Percentiles rank a stretch among this genome's conserved stretches.
Evolutionary conservation across 2,113 vertebrate genomes (phyloP).

Genomic region (Oncorhynchus masou): DNA sequence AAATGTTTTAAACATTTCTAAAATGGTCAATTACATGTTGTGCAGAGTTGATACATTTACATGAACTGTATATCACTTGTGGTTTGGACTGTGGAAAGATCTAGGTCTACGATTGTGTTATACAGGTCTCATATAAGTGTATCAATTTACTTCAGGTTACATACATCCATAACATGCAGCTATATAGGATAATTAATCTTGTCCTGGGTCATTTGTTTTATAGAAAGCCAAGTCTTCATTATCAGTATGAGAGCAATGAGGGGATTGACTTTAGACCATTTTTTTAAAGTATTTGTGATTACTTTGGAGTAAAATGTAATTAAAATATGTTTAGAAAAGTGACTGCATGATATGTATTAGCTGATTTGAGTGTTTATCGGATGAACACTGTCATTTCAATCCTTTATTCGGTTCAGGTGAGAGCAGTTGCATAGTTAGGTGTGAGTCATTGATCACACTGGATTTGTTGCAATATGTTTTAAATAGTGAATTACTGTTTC

Average conservation of each 20-base stretch:
- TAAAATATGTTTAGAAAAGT: slow-evolving; percentile 45
- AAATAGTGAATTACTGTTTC: slow-evolving; percentile 11
- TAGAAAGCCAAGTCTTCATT: not conserved
- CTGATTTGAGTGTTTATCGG: slow-evolving; percentile 18
- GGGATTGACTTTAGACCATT: slow-evolving; percentile 13
- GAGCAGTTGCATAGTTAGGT: not conserved
- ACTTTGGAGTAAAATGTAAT: slow-evolving; percentile 4
- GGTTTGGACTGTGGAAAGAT: slow-evolving; percentile 2
- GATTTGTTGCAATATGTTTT: slow-evolving; percentile 14
- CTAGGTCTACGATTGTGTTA: slow-evolving; percentile 8
- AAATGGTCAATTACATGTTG: slow-evolving; percentile 3
- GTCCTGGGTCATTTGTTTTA: slow-evolving; percentile 13
- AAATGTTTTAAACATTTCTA: not conserved
- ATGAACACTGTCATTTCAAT: not conserved
- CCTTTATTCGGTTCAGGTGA: not conserved
- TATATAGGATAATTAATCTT: slow-evolving; percentile 12
- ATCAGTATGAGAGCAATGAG: slow-evolving; percentile 10
- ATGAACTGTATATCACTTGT: not conserved
- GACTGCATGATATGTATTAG: slow-evolving; percentile 54
- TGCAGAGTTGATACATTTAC: slow-evolving; percentile 1
- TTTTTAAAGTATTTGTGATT: not conserved
- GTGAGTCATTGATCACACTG: slow-evolving; percentile 29
- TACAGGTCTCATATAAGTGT: not conserved
- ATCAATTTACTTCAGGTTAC: slow-evolving; percentile 11
- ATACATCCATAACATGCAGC: not conserved